phyloP scores from a whole-genome alignment of 1,140 invertebrate species.

The Bilobella aurantiaca region DNA sequence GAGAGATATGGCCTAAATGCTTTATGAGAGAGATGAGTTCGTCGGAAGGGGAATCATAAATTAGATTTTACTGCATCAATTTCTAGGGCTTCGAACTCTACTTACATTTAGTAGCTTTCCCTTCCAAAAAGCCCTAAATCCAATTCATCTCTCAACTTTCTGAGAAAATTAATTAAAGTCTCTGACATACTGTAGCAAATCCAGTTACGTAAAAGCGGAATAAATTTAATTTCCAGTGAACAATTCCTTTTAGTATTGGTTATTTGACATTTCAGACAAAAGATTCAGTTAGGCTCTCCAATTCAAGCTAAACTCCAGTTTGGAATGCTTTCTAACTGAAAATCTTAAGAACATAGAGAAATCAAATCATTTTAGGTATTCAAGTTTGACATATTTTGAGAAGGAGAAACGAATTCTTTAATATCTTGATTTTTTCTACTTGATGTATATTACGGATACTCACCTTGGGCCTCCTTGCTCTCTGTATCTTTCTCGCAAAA shows the following conservation, averaged over 20 bases:
- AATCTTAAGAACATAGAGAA: too few species aligned
- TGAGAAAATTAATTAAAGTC: constrained; percentile 2
- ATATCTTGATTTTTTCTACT: background rate
- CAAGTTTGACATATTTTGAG: too few species aligned
- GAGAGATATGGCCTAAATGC: background rate
- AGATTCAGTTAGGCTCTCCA: too few species aligned
- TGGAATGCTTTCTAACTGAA: too few species aligned
- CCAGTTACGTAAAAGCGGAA: background rate
- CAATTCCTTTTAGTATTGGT: too few species aligned
- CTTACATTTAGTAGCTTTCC: background rate
- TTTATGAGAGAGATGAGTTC: background rate
- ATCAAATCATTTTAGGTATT: too few species aligned
- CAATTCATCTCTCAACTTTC: background rate
- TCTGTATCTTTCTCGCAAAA: constrained; percentile 25
- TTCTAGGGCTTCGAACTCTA: background rate
- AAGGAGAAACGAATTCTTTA: background rate
- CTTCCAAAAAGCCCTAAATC: background rate
- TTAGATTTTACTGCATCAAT: background rate
- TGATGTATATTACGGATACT: background rate
- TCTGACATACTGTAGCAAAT: background rate
- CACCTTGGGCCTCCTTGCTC: constrained; percentile 15
- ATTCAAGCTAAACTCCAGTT: too few species aligned
- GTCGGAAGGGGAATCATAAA: background rate
- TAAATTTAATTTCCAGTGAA: background rate
- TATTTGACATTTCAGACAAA: too few species aligned